Conservation (phyloP, 2,797 vertebrate species). For the Petrocephalus sullivani region DNA sequence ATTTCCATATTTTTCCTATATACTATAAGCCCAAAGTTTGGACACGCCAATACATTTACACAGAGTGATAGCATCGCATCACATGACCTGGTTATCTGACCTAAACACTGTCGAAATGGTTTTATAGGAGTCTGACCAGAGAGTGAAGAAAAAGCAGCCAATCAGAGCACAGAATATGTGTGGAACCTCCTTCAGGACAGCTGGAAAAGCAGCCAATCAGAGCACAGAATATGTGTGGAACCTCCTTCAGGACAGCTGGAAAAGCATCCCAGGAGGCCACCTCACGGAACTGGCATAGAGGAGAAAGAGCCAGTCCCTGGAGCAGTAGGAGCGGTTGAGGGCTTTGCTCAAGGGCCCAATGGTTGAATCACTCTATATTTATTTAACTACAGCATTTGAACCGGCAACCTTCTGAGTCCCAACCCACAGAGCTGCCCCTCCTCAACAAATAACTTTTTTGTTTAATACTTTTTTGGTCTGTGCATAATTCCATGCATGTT, state of each 20-base stretch:
- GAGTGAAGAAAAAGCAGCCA: too few relatives aligned
- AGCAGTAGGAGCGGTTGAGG: background rate
- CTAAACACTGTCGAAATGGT: background rate
- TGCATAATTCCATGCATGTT: background rate
- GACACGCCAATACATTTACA: background rate
- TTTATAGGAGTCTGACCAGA: background rate
- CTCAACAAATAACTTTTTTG: background rate
- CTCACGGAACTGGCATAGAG: background rate
- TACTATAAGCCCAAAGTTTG: background rate
- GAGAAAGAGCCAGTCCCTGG: background rate
- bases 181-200: too few relatives aligned
- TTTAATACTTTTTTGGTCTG: background rate
- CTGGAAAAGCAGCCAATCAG: too few relatives aligned
- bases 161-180: too few relatives aligned
- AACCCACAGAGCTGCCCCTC: background rate
- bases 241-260: background rate
- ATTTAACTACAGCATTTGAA: background rate
- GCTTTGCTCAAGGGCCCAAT: background rate
- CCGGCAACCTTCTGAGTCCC: background rate
- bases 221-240: too few relatives aligned
- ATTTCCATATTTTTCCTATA: background rate
- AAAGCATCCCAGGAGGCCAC: background rate
- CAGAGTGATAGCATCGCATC: background rate
- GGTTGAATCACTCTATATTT: background rate
- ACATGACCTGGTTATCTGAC: background rate